These are phyloP conservation scores for Seira ritae DNA, from an alignment of 2,888 invertebrate genomes.

Conservation along the genomic window DNA sequence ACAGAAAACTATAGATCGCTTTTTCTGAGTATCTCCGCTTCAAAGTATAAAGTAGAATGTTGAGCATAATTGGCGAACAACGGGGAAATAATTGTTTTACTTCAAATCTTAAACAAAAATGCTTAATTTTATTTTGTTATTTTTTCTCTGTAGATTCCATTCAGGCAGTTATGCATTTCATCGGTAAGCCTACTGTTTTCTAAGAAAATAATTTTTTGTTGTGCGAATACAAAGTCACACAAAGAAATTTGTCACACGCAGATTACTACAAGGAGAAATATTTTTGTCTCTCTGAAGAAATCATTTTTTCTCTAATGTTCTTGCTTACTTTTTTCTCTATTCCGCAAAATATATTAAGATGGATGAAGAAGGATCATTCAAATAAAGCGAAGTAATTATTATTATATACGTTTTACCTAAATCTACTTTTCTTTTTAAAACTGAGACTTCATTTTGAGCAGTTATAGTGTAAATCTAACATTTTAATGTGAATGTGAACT, in stretches of 20 bases:
- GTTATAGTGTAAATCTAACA: no score
- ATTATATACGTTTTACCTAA: no score
- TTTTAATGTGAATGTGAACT: no score
- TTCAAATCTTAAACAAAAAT: conserved; percentile 27
- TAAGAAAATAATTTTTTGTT: neutral
- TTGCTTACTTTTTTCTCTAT: neutral
- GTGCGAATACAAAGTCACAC: conserved; percentile 4
- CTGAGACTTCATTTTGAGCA: no score
- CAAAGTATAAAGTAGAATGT: no score
- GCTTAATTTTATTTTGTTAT: conserved; percentile 56
- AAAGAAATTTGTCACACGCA: neutral
- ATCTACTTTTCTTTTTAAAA: no score
- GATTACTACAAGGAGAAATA: neutral
- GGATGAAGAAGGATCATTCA: conserved; percentile 62
- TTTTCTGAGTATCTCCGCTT: no score
- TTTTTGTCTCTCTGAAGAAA: conserved; percentile 1
- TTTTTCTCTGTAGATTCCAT: conserved; percentile 71
- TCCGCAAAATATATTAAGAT: conserved; percentile 24
- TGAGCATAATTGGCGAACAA: no score
- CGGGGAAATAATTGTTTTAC: no score
- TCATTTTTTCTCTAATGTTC: neutral
- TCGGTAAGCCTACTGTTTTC: conserved; percentile 68
- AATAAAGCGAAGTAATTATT: neutral
- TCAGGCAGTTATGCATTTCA: conserved; percentile 73
- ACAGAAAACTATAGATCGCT: no score